phyloP scores from a whole-genome alignment of 2,113 vertebrate species.

The Mus pahari region DNA sequence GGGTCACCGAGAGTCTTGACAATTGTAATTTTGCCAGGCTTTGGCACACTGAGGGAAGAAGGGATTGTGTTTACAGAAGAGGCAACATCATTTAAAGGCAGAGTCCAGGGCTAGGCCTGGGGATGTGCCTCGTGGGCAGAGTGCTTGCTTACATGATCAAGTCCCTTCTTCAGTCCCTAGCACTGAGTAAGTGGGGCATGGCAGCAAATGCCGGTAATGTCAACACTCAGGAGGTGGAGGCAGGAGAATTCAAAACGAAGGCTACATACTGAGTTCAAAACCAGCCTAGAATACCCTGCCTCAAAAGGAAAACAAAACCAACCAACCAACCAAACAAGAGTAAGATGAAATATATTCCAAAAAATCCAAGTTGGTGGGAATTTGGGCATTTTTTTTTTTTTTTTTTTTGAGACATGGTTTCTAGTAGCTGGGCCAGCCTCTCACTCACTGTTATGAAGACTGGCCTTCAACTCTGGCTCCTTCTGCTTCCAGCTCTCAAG shows the following conservation, averaged over 20 bases:
- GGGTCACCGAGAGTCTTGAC: neutral
- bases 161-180: neutral
- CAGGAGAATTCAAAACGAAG: neutral
- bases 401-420: neutral
- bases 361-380: neutral
- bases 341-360: constrained; percentile 7
- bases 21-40: neutral
- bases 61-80: neutral
- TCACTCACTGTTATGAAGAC: neutral
- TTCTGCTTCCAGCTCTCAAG: neutral
- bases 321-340: neutral
- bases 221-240: neutral
- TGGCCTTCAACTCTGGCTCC: neutral
- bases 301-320: neutral
- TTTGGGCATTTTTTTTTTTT: neutral
- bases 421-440: neutral
- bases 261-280: neutral
- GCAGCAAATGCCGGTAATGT: neutral
- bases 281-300: neutral
- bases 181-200: neutral
- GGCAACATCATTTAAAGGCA: neutral
- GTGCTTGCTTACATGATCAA: neutral
- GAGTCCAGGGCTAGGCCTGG: neutral
- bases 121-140: neutral
- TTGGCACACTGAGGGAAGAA: neutral